Conservation (phyloP, 2,113 vertebrate genomes). For the Trichechus manatus region DNA sequence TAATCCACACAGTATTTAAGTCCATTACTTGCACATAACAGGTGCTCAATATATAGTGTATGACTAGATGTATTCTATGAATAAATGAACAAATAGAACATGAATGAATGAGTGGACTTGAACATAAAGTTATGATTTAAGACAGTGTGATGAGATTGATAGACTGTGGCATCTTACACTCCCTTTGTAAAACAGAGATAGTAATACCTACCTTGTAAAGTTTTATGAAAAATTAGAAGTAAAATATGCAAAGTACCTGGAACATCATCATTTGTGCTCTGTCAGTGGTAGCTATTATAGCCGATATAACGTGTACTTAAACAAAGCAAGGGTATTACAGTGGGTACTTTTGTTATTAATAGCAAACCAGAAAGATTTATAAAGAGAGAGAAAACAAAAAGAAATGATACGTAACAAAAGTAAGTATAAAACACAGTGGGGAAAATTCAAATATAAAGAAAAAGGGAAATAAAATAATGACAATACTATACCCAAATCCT, state of each 20-base stretch:
- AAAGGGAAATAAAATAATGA: slow-evolving; percentile 40
- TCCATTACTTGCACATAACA: not conserved
- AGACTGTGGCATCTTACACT: not conserved
- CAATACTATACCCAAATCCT: slow-evolving; percentile 42
- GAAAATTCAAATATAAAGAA: slow-evolving; percentile 50
- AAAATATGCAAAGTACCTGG: not conserved
- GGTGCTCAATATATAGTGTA: not conserved
- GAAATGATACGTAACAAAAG: not conserved
- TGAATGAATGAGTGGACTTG: not conserved
- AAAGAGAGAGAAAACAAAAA: not conserved
- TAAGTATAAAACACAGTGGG: not conserved
- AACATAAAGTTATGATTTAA: slow-evolving; percentile 2
- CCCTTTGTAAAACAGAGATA: not conserved
- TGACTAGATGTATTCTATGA: not conserved
- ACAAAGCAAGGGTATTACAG: not conserved
- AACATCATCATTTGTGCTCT: not conserved
- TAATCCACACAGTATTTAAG: not conserved
- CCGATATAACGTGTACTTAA: not conserved
- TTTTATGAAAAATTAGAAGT: not conserved
- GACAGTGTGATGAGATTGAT: not conserved
- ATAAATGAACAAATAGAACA: not conserved
- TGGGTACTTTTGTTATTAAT: not conserved
- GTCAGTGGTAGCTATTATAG: not conserved
- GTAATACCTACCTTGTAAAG: not conserved
- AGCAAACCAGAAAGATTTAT: not conserved